Conservation (phyloP, 2,113 vertebrate genomes). For the Brachirus orientalis region DNA sequence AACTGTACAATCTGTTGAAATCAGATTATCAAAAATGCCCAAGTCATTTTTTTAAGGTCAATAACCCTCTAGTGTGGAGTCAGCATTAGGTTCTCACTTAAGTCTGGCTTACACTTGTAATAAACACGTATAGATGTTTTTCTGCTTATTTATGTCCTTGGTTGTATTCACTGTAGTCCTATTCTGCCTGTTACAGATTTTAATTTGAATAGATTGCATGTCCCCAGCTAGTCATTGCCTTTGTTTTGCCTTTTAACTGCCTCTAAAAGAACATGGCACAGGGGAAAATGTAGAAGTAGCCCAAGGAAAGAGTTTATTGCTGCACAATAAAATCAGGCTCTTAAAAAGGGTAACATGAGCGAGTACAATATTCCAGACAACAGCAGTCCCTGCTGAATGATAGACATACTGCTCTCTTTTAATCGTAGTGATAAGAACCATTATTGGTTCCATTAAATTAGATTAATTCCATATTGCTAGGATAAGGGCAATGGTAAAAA, state of each 20-base stretch:
- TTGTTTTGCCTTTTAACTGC: slow-evolving; percentile 17
- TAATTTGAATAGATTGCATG: slow-evolving; percentile 6
- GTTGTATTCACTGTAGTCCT: background rate
- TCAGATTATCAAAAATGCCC: too few relatives aligned
- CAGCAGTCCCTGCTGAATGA: background rate
- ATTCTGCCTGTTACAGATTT: background rate
- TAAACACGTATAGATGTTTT: background rate
- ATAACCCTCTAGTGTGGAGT: too few relatives aligned
- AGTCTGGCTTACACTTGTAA: background rate
- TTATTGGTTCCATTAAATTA: background rate
- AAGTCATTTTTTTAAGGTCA: too few relatives aligned
- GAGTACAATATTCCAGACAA: background rate
- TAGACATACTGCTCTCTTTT: background rate
- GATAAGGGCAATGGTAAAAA: background rate
- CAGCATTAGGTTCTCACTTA: too few relatives aligned
- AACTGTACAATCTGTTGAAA: too few relatives aligned
- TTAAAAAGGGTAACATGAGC: slow-evolving; percentile 1
- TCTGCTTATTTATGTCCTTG: background rate
- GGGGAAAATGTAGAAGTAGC: background rate
- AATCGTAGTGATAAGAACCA: background rate
- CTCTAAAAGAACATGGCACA: background rate
- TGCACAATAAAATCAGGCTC: slow-evolving; percentile 6
- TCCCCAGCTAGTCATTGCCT: slow-evolving; percentile 24
- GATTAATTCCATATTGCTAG: background rate
- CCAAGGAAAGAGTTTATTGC: slow-evolving; percentile 9